phyloP scores from a whole-genome alignment of 2,888 invertebrate genomes.

The Tetragonisca angustula region DNA sequence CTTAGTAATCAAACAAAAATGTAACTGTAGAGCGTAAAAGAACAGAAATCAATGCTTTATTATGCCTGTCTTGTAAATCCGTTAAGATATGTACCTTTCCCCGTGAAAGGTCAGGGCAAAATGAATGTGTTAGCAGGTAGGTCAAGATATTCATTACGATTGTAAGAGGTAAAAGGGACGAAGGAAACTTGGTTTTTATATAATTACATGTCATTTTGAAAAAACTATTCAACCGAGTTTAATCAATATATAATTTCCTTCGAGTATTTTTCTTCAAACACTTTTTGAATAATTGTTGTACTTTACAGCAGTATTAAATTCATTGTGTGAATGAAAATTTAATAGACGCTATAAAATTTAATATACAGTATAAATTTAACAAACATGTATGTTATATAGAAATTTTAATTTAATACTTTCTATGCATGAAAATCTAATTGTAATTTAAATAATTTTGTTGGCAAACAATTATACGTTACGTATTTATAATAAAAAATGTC shows the following conservation, averaged over 20 bases:
- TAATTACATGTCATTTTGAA: neutral
- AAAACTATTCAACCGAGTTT: neutral
- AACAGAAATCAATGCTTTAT: constrained; percentile 46
- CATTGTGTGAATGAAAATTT: neutral
- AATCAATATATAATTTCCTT: neutral
- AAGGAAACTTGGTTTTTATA: constrained; percentile 25
- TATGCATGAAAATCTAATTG: constrained; percentile 32
- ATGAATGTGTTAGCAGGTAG: constrained; percentile 64
- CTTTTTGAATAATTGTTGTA: neutral
- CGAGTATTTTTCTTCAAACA: neutral
- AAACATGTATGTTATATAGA: neutral
- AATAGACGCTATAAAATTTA: too few relatives aligned
- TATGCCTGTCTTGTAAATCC: constrained; percentile 62
- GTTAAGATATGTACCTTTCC: constrained; percentile 65
- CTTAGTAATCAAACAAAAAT: neutral
- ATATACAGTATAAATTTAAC: neutral
- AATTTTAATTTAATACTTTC: constrained; percentile 15
- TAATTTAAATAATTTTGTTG: constrained; percentile 12
- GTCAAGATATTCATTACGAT: constrained; percentile 60
- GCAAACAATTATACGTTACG: neutral
- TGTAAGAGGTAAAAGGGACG: constrained; percentile 57
- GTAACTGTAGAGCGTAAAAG: constrained; percentile 10
- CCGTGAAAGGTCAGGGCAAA: constrained; percentile 70
- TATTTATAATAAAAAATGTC: neutral
- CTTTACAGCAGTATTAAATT: neutral